phyloP scores from a whole-genome alignment of 2,113 vertebrate genomes.

The Canis aureus region DNA sequence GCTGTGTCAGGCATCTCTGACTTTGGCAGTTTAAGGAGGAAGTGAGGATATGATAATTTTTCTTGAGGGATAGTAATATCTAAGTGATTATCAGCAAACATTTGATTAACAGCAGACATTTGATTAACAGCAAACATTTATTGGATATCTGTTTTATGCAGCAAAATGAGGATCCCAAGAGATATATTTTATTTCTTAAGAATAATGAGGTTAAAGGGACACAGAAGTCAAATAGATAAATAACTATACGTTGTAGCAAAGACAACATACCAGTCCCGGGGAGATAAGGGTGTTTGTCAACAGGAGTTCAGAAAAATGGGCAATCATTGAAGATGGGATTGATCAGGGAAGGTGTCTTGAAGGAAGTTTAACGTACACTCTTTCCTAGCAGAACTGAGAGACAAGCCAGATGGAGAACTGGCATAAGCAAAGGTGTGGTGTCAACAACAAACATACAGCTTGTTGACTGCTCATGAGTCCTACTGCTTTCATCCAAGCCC shows the following conservation, averaged over 20 bases:
- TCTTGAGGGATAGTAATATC: neutral
- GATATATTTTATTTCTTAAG: neutral
- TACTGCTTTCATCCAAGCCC: neutral
- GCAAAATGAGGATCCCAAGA: neutral
- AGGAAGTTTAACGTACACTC: neutral
- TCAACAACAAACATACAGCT: neutral
- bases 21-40: neutral
- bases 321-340: neutral
- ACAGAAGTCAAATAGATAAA: neutral
- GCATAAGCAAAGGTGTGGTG: neutral
- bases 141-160: neutral
- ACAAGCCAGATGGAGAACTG: neutral
- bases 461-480: neutral
- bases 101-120: neutral
- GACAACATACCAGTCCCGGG: neutral
- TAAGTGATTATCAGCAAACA: neutral
- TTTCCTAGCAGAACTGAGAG: neutral
- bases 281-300: neutral
- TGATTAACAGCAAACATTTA: slow-evolving; percentile 27
- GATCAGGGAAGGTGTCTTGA: neutral
- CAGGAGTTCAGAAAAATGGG: neutral
- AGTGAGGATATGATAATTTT: neutral
- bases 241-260: neutral
- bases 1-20: neutral
- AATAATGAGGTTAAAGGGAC: slow-evolving; percentile 8